Percentiles rank a stretch among this genome's conserved stretches.
phyloP scores from a whole-genome alignment of 2,113 vertebrate species.

The Python bivittatus region DNA sequence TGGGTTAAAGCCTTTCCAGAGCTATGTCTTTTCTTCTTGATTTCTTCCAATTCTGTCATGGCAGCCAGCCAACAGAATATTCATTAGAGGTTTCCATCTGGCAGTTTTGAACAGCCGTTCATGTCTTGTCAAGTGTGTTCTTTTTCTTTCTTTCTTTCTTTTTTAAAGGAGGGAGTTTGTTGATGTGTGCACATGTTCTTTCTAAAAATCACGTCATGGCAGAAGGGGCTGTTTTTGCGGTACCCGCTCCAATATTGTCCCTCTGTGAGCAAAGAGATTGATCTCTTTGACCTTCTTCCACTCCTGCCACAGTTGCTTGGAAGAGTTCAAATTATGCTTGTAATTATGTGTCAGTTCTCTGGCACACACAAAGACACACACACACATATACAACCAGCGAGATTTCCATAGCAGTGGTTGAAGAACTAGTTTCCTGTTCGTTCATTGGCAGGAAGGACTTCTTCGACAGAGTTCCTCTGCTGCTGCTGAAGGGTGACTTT shows the following conservation, averaged over 20 bases:
- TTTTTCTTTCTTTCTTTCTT: not conserved
- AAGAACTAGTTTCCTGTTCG: not conserved
- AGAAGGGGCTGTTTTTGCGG: slow-evolving; percentile 29
- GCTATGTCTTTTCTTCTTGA: not conserved
- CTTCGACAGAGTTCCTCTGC: not conserved
- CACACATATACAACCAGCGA: not conserved
- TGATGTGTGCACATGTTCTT: not conserved
- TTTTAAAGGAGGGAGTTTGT: not conserved
- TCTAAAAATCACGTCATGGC: slow-evolving; percentile 26
- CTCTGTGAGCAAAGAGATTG: not conserved
- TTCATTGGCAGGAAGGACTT: not conserved
- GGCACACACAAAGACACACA: not conserved
- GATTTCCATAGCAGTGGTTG: not conserved
- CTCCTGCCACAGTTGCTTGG: not conserved
- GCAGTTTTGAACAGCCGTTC: slow-evolving; percentile 18
- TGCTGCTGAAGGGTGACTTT: not conserved
- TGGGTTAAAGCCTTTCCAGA: not conserved
- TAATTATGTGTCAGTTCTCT: slow-evolving; percentile 18
- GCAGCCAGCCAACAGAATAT: slow-evolving; percentile 22
- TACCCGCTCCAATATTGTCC: not conserved
- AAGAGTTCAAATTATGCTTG: slow-evolving; percentile 4
- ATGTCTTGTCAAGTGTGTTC: slow-evolving; percentile 38
- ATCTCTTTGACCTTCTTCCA: not conserved
- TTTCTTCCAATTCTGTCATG: slow-evolving; percentile 10
- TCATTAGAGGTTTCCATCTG: slow-evolving; percentile 42